phyloP scores from a whole-genome alignment of 2,797 vertebrate genomes.

The Ctenopoma kingsleyae region DNA sequence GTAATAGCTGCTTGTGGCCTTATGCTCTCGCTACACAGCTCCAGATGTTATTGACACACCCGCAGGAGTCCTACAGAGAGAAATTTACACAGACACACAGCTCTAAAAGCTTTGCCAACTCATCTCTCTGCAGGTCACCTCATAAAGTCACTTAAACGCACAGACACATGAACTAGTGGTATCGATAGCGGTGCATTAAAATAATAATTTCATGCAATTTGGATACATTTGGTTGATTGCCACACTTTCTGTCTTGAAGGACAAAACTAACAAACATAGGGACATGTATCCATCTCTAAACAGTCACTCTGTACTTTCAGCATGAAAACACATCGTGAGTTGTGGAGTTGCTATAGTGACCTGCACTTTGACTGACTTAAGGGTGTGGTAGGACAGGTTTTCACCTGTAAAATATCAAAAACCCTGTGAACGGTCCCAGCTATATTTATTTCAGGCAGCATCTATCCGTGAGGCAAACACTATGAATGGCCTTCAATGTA shows the following conservation, averaged over 20 bases:
- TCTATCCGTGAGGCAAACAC: conserved; percentile 16
- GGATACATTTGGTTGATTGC: neutral
- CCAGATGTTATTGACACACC: conserved; percentile 73
- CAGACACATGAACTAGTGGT: conserved; percentile 16
- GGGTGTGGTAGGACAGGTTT: conserved; percentile 72
- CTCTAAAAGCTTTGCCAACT: conserved; percentile 15
- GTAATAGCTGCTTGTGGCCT: conserved; percentile 65
- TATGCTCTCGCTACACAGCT: conserved; percentile 49
- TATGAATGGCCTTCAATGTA: conserved; percentile 32
- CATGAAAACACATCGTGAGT: conserved; percentile 36
- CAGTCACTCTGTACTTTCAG: neutral
- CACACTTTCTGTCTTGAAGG: neutral
- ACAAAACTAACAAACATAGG: neutral
- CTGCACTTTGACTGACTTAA: conserved; percentile 41
- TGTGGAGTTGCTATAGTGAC: conserved; percentile 50
- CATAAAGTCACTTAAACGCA: conserved; percentile 28
- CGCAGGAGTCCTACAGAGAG: conserved; percentile 40
- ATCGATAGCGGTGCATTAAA: neutral
- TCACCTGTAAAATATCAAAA: conserved; percentile 72
- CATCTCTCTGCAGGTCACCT: conserved; percentile 33
- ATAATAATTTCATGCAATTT: neutral
- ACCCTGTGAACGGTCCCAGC: conserved; percentile 16
- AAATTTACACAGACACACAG: conserved; percentile 40
- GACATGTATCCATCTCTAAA: conserved; percentile 9
- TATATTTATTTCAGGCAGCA: conserved; percentile 37